These are phyloP conservation scores for Magallana ariakensis DNA, from an alignment of 1,140 invertebrate species.

Conservation along the genomic window DNA sequence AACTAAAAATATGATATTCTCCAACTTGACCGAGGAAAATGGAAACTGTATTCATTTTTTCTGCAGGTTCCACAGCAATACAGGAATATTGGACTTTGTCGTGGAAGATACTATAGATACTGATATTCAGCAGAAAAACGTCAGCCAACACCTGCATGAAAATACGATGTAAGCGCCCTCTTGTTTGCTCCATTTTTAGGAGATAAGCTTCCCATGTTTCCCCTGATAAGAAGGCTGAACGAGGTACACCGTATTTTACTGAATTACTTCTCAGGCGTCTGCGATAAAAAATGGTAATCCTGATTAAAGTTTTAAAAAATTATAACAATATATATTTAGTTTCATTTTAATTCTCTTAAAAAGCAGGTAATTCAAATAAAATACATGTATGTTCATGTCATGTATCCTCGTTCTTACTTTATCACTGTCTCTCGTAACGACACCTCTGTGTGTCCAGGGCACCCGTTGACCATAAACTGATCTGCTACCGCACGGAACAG, in stretches of 20 bases:
- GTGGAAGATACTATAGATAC: neutral
- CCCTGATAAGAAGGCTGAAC: neutral
- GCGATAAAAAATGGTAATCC: too few relatives aligned
- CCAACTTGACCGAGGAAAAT: constrained; percentile 1
- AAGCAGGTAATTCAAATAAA: too few relatives aligned
- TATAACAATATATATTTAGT: neutral
- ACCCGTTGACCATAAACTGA: too few relatives aligned
- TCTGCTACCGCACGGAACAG: too few relatives aligned
- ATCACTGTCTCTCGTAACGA: too few relatives aligned
- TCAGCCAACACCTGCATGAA: neutral
- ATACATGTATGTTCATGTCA: too few relatives aligned
- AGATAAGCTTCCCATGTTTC: neutral
- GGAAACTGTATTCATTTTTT: neutral
- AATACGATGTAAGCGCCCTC: neutral
- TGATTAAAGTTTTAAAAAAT: too few relatives aligned
- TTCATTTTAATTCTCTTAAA: too few relatives aligned
- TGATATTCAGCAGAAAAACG: neutral
- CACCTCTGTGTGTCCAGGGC: too few relatives aligned
- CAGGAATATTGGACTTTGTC: neutral
- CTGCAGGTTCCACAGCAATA: too few relatives aligned
- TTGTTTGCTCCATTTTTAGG: neutral
- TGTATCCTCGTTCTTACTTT: too few relatives aligned
- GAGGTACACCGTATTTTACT: neutral
- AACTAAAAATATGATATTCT: neutral
- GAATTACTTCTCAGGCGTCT: neutral